These are phyloP conservation scores for Bombus consobrinus DNA, from an alignment of 1,140 invertebrate genomes.

Conservation along the genomic window DNA sequence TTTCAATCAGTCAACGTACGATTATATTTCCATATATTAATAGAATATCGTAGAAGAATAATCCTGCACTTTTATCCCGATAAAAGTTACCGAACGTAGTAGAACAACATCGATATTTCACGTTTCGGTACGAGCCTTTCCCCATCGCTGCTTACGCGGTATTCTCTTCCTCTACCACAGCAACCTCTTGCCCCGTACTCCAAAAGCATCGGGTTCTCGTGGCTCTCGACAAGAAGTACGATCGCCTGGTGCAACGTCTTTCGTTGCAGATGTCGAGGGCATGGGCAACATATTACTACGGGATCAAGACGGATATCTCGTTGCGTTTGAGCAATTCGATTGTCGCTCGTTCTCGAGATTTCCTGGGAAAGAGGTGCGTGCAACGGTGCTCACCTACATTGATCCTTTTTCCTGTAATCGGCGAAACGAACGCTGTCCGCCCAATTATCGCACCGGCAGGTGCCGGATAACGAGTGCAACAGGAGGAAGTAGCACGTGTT, in stretches of 20 bases:
- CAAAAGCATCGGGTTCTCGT: constrained; percentile 27
- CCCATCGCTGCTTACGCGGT: not conserved
- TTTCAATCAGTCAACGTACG: not conserved
- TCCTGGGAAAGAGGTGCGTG: not conserved
- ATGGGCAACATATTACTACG: constrained; percentile 33
- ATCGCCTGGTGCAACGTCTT: constrained; percentile 40
- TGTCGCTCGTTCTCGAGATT: constrained; percentile 14
- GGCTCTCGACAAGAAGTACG: constrained; percentile 39
- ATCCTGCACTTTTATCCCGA: not conserved
- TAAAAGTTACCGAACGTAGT: not conserved
- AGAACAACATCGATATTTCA: constrained; percentile 16
- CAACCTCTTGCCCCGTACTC: constrained; percentile 29
- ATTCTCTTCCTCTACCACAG: not conserved
- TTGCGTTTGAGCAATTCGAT: constrained; percentile 23
- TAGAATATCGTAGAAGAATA: not conserved
- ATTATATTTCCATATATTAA: not conserved
- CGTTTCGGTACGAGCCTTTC: not conserved
- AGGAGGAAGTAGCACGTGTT: not conserved
- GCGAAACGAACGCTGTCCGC: not conserved
- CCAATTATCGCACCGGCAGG: constrained; percentile 28
- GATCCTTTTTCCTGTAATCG: not conserved
- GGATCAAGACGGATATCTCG: constrained; percentile 19
- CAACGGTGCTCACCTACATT: too few species aligned
- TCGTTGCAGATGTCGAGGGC: constrained; percentile 33
- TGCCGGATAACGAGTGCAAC: not conserved